Base-by-base conservation (phyloP, 2,797 vertebrate species). In the Hylomyscus alleni region DNA sequence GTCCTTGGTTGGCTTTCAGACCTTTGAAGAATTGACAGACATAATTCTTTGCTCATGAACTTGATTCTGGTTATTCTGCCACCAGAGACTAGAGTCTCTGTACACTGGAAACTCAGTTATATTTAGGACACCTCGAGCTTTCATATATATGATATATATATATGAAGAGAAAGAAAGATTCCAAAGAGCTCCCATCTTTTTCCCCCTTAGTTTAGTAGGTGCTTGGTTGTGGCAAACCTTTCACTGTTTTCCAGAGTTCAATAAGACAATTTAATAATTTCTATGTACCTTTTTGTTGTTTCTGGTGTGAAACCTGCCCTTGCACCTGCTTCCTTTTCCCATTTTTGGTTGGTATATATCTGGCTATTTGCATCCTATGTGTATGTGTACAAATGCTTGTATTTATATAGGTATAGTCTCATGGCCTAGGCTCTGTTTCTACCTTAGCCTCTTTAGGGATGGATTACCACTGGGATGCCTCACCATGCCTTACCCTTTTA, bases 221-320 rank as follows among this genome's bases (percentile, higher is more conserved):
- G 26, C 24, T 84, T 83, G 69, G 31, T 88, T 96, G 26, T 26
- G 82, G 31, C 14, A 92, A 37, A 75, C 11, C 56, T 85, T 94
- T 76, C 19, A 65, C 13, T 83, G 11, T 88, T 91, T 91, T 37
- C 52, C 29, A 62, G 40, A 84, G 44, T 93, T 31, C 6, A 83
- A 24, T 88, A 56, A 84, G 86, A 78, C 58, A 24, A 56, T 96
- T 69, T 67, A 37, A 83, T 2, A 54, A 24, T 93, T 96, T 72
- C 54, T 93, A 72, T 54, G 44, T 77, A 58, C 26, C 6, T 81
- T 76, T 78, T 85, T 60, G 12, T 87, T 87, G 34, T 87, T 88
- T 56, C 52, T 75, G 6, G n/a, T 40, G 17, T 56, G 26, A 26
- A 13, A 56, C 19, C 34, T 75, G 37, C 15, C 58, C 6, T 86